Conservation (phyloP, 2,888 invertebrate species). For the Ariolimax columbianus region DNA sequence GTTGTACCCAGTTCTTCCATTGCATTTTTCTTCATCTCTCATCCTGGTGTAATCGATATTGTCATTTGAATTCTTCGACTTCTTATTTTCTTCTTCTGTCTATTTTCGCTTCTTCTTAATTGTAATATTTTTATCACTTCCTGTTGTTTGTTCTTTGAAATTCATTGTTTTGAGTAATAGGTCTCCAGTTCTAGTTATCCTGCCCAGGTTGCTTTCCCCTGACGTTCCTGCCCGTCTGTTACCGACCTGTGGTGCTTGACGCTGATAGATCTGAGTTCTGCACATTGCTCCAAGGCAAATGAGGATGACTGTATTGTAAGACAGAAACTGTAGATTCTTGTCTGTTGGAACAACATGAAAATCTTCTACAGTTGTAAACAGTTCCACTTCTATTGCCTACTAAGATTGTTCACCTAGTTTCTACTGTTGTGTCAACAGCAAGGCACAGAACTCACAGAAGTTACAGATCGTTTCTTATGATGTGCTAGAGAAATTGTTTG, state of each 20-base stretch:
- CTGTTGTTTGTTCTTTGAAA: neutral
- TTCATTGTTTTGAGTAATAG: neutral
- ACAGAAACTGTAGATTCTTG: neutral
- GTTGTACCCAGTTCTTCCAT: too few relatives aligned
- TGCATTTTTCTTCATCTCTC: too few relatives aligned
- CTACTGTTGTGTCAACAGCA: too few relatives aligned
- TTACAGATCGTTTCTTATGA: too few relatives aligned
- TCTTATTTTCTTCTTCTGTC: neutral
- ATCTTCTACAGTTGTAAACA: too few relatives aligned
- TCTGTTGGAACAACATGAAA: too few relatives aligned
- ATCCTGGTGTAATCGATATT: too few relatives aligned
- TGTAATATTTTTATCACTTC: neutral
- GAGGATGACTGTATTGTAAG: conserved; percentile 22
- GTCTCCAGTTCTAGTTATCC: neutral
- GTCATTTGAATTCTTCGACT: too few relatives aligned
- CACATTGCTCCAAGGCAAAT: conserved; percentile 25
- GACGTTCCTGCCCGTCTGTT: neutral
- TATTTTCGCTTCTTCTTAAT: neutral
- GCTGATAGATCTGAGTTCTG: conserved; percentile 18
- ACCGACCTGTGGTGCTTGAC: neutral
- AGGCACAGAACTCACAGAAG: too few relatives aligned
- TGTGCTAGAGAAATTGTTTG: too few relatives aligned
- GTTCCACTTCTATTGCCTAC: too few relatives aligned
- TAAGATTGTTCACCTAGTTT: too few relatives aligned
- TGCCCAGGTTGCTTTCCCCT: neutral